A percentile compares a stretch with the other conserved stretches of the same genome.
These are phyloP conservation scores for Triplophysa yarkandensis DNA, from an alignment of 2,797 vertebrate species.

Conservation along the genomic window DNA sequence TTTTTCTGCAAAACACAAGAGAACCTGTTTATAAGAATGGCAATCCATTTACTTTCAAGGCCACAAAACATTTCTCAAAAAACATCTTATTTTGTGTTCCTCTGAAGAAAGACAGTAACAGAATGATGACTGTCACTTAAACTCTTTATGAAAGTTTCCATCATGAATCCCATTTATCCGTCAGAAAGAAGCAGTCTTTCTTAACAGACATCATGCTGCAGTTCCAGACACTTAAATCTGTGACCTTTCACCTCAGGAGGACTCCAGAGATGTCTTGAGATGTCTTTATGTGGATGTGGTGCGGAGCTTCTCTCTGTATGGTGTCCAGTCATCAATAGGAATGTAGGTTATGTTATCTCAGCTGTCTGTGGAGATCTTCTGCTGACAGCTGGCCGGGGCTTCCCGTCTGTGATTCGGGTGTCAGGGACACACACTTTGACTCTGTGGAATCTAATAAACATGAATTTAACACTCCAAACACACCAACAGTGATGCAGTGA, in stretches of 20 bases:
- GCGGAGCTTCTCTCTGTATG: slow-evolving; percentile 29
- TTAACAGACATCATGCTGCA: slow-evolving; percentile 16
- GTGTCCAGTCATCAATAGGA: slow-evolving; percentile 41
- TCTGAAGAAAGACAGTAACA: no score
- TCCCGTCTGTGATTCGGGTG: slow-evolving; percentile 20
- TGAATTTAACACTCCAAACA: slow-evolving; percentile 33
- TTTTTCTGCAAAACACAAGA: no score
- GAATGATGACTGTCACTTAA: slow-evolving; percentile 15
- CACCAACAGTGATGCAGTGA: not conserved
- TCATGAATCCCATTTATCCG: not conserved
- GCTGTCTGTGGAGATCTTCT: slow-evolving; percentile 30
- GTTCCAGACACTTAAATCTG: slow-evolving; percentile 31
- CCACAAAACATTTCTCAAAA: no score
- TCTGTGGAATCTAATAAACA: slow-evolving; percentile 29
- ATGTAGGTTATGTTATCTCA: slow-evolving; percentile 43
- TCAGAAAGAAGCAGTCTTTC: slow-evolving; percentile 14
- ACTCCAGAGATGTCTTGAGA: slow-evolving; percentile 16
- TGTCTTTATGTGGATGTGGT: slow-evolving; percentile 51
- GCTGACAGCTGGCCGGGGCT: slow-evolving; percentile 45
- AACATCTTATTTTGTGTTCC: no score
- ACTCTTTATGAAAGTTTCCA: slow-evolving; percentile 28
- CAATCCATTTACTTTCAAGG: no score
- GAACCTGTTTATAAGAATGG: no score
- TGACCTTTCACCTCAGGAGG: slow-evolving; percentile 34
- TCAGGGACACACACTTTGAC: slow-evolving; percentile 26